A percentile compares a stretch with the other conserved stretches of the same genome.
These are phyloP conservation scores for Protosalanx chinensis DNA, from an alignment of 2,797 vertebrate genomes.

Conservation along the genomic window DNA sequence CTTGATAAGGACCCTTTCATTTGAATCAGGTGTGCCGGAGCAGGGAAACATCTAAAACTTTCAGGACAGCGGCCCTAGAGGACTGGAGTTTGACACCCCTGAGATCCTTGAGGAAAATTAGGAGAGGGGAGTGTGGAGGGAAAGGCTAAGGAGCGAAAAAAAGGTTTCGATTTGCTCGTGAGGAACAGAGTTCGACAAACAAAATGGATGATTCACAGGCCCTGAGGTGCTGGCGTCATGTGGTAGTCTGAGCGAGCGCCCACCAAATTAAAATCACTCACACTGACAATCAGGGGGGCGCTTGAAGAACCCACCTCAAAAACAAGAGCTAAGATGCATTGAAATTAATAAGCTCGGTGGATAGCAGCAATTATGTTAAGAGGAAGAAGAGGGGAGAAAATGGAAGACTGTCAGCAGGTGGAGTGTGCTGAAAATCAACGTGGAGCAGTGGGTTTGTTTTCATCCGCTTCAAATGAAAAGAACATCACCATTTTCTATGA, in stretches of 20 bases:
- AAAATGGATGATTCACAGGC: slow-evolving; percentile 42
- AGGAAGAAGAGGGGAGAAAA: background rate
- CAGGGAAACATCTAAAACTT: too few species aligned
- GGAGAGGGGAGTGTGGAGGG: slow-evolving; percentile 13
- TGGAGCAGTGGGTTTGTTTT: background rate
- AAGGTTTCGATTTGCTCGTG: slow-evolving; percentile 25
- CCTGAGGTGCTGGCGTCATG: slow-evolving; percentile 27
- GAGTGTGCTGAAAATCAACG: background rate
- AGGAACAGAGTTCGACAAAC: slow-evolving; percentile 32
- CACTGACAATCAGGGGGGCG: slow-evolving; percentile 27
- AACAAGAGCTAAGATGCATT: slow-evolving; percentile 32
- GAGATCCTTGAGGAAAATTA: too few species aligned
- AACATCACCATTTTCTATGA: background rate
- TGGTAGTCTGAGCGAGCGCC: slow-evolving; percentile 29
- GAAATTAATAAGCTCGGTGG: slow-evolving; percentile 29
- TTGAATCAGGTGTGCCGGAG: too few species aligned
- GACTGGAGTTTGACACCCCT: too few species aligned
- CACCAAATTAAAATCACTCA: slow-evolving; percentile 46
- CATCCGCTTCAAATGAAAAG: slow-evolving; percentile 7
- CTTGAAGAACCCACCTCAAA: slow-evolving; percentile 21
- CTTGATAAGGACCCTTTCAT: too few species aligned
- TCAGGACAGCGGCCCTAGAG: too few species aligned
- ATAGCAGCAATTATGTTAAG: slow-evolving; percentile 24
- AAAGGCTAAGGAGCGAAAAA: slow-evolving; percentile 26
- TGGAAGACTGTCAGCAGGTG: background rate